phyloP scores from a whole-genome alignment of 2,113 vertebrate genomes.

The Pontoporia blainvillei region DNA sequence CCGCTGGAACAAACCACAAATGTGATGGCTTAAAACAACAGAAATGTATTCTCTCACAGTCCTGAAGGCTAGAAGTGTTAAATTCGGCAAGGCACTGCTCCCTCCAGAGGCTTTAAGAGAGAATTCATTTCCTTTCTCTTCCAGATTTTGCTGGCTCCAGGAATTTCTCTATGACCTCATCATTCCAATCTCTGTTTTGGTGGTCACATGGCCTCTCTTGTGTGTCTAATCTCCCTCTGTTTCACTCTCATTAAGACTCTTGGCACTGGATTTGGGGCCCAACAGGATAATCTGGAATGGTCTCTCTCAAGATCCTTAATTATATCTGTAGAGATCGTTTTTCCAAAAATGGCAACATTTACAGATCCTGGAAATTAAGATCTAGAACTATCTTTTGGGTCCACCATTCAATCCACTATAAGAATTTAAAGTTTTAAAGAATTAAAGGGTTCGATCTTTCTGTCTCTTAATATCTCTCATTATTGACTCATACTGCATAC shows the following conservation, averaged over 20 bases:
- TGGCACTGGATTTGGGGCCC: neutral
- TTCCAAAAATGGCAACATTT: neutral
- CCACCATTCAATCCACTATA: neutral
- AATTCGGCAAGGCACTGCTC: neutral
- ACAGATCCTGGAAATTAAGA: neutral
- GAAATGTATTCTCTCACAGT: neutral
- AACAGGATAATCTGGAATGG: neutral
- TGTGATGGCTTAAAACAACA: neutral
- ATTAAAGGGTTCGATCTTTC: neutral
- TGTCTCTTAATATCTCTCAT: neutral
- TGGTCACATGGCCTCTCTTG: neutral
- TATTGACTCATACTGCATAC: neutral
- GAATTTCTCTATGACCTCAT: neutral
- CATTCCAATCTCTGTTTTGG: neutral
- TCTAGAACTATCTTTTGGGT: neutral
- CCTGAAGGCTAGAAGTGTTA: neutral
- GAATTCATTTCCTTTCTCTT: neutral
- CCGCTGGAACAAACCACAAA: neutral
- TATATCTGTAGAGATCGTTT: neutral
- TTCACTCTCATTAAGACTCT: neutral
- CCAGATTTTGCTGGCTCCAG: neutral
- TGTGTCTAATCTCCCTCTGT: neutral
- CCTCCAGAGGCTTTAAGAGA: neutral
- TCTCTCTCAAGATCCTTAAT: neutral
- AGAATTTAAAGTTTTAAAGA: neutral